Conservation (phyloP, 37 sponge, comb jelly and placozoan species). For the Chondrilla cf. caribensis region DNA sequence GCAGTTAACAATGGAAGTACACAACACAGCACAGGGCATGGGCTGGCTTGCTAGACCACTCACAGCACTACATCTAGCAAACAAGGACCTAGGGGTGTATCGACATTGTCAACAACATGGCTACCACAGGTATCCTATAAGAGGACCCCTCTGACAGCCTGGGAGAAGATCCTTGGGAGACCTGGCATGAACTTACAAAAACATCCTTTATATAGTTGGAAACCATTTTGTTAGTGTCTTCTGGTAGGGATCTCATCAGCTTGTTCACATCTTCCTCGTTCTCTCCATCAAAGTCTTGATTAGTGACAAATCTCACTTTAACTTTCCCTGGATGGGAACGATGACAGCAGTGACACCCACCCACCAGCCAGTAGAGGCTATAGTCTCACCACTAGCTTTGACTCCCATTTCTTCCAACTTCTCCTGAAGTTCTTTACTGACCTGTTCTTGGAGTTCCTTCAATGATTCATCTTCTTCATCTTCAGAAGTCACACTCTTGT, state of each 20-base stretch:
- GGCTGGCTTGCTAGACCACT: too few species aligned
- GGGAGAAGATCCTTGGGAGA: too few species aligned
- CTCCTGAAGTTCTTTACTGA: slow-evolving; percentile 10
- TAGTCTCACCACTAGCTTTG: not conserved
- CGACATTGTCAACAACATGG: too few species aligned
- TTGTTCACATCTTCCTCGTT: not conserved
- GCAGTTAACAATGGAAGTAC: not conserved
- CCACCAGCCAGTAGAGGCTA: too few species aligned
- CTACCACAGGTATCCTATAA: too few species aligned
- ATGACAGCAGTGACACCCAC: too few species aligned
- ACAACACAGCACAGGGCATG: not conserved
- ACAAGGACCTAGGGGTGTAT: too few species aligned
- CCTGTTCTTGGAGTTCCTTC: slow-evolving; percentile 13
- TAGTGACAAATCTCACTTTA: not conserved
- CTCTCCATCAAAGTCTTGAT: not conserved
- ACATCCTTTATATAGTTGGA: slow-evolving; percentile 11
- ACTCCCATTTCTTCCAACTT: slow-evolving; percentile 2
- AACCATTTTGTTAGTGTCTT: not conserved
- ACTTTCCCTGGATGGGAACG: not conserved
- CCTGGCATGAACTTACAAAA: slow-evolving; percentile 12
- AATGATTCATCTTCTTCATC: slow-evolving; percentile 10
- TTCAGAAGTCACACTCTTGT: not conserved
- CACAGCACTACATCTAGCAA: too few species aligned
- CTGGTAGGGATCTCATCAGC: not conserved
- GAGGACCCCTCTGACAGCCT: too few species aligned